These are phyloP conservation scores for Lepidochitona cinerea DNA, from an alignment of 2,888 invertebrate species.

Conservation along the genomic window DNA sequence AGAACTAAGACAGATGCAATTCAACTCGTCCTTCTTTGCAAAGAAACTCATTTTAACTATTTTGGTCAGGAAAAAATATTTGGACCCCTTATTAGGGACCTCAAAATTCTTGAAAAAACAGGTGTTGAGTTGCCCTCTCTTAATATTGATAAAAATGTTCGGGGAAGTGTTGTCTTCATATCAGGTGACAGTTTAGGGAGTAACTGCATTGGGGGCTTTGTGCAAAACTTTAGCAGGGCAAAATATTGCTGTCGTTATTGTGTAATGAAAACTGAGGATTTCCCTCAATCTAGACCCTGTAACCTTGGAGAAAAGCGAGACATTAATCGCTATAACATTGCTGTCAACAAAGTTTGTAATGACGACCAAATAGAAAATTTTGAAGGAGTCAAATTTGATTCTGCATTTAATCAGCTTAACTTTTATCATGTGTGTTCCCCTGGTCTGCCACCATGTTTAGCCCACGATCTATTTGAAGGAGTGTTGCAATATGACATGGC, in stretches of 20 bases:
- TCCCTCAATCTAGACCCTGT: background rate
- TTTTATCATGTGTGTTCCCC: background rate
- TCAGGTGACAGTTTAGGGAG: slow-evolving; percentile 7
- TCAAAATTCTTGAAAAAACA: too few relatives aligned
- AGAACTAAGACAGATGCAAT: background rate
- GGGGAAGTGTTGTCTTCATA: background rate
- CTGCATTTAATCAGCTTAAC: background rate
- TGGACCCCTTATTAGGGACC: background rate
- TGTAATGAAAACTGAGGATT: background rate
- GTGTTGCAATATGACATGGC: background rate
- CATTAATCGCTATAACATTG: background rate
- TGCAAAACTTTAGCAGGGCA: slow-evolving; percentile 5
- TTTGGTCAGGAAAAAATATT: slow-evolving; percentile 3
- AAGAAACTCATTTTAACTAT: slow-evolving; percentile 15
- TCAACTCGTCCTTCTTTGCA: background rate
- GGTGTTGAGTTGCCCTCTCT: background rate
- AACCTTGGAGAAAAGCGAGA: background rate
- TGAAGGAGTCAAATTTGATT: slow-evolving; percentile 4
- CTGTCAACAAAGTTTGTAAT: background rate
- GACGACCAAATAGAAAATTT: background rate
- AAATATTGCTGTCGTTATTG: slow-evolving; percentile 5
- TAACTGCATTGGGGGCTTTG: background rate
- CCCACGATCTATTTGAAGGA: background rate
- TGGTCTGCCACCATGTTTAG: background rate
- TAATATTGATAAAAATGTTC: background rate